Evolutionary conservation across 92 coral and sea anemone genomes (phyloP), one percentile per base, ranked within the genome.

Genomic region (Heliopora coerulea): DNA sequence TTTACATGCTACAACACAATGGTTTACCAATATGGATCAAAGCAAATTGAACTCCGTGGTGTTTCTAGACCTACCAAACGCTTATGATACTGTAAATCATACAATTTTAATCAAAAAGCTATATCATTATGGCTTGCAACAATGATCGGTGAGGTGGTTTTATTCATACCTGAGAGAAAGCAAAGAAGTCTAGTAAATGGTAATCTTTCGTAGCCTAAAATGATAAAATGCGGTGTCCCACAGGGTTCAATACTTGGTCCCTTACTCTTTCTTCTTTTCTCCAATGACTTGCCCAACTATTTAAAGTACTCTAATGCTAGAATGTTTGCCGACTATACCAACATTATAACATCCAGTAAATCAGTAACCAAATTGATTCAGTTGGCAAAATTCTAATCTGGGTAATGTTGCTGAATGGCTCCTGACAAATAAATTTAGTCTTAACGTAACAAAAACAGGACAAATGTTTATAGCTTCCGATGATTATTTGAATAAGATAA

Each of bases 301-400:
- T 24, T 72, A 27, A 50, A 12, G 15, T 0, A 34, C 39, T 54
- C 78, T 5, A 29, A 4, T 26, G 8, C 50, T 30, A 44, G 49
- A 23, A 28, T 72, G 50, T 72, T 72, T 35, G 78, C 78, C 20
- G 78, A 54, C 49, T 66, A 72, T 30, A 72, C 78, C 20, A 72
- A 56, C 33, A 56, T 56, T 54, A 34, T 42, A 10, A 56, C 46
- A 27, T 56, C 41, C 29, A 62, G 64, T 24, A 54, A 34, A 28
- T 24, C 61, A 3, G 37, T 37, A 1, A 27, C 17, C 4, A 31
- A 56, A 54, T 21, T 72, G 32, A 35, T 49, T 10, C 48, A 15
- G 19, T 23, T 40, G 8, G 15, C 49, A 15, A n/a, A 69, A 69
- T 26, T n/a, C 42, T 33, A 33, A 59, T 14, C 21, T 73, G 48